These are phyloP conservation scores for Drosophila neotestacea DNA, from an alignment of 2,888 invertebrate species.

Conservation along the genomic window DNA sequence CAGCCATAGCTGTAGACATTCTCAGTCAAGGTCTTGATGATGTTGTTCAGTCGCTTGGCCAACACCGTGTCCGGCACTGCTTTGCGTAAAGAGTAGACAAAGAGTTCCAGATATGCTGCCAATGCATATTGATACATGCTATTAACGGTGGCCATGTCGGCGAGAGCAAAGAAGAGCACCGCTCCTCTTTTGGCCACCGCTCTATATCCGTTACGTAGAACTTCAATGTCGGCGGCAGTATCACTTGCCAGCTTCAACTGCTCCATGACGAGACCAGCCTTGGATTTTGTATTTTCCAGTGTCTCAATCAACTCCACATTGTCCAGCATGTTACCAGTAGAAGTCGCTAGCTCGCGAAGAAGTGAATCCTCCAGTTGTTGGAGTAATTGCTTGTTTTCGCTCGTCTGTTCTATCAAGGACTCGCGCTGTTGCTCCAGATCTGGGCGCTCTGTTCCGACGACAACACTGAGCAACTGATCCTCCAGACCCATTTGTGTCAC, in stretches of 20 bases:
- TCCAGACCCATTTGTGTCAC: slow-evolving; percentile 95
- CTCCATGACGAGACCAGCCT: slow-evolving; percentile 92
- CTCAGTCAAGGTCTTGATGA: slow-evolving; percentile 93
- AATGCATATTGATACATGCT: slow-evolving; percentile 97
- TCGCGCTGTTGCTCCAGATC: slow-evolving; percentile 96
- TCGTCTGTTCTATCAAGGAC: slow-evolving; percentile 92
- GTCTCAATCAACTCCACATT: slow-evolving; percentile 94
- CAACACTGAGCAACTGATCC: slow-evolving; percentile 95
- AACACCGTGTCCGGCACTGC: slow-evolving; percentile 93
- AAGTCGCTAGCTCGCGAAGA: slow-evolving; percentile 92
- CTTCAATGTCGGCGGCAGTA: slow-evolving; percentile 93
- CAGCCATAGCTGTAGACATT: slow-evolving; percentile 97
- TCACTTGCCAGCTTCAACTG: slow-evolving; percentile 91
- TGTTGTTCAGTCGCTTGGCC: slow-evolving; percentile 90
- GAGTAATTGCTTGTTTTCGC: slow-evolving; percentile 93
- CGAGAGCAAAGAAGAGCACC: slow-evolving; percentile 94
- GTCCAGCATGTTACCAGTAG: slow-evolving; percentile 96
- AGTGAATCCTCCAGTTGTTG: slow-evolving; percentile 94
- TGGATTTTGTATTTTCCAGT: slow-evolving; percentile 94
- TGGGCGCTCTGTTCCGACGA: slow-evolving; percentile 93
- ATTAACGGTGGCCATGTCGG: slow-evolving; percentile 95
- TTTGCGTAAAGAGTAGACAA: slow-evolving; percentile 92
- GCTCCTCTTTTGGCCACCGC: slow-evolving; percentile 94
- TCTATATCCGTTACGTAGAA: slow-evolving; percentile 93
- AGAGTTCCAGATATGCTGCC: slow-evolving; percentile 93